Evolutionary conservation across 2,888 invertebrate genomes (phyloP), one percentile per base, ranked within the genome.

Genomic region (Cotesia congregata): DNA sequence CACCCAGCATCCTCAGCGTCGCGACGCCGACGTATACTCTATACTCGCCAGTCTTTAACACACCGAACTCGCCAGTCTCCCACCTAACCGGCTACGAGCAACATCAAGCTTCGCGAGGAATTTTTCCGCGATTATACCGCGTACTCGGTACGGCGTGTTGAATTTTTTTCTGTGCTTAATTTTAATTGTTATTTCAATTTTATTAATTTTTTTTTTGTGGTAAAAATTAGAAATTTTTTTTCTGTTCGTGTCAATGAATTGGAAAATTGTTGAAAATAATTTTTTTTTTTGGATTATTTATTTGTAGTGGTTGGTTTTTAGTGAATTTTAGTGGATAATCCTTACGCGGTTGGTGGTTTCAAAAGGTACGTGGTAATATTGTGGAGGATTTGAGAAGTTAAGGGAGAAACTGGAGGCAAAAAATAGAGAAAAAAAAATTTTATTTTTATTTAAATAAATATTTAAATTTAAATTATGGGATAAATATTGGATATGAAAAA

Each of bases 1-100:
- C 80, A 77, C 80, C 78, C 80, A 78, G 77, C 74, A 77, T 77
- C 77, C 77, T 77, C 74, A 73, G 40, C 73, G 69, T 67, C 76
- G 69, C 73, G 77, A 77, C 74, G 77, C 74, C 77, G 74, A 67
- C 41, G 70, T 30, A 30, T 30, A 30, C 30, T 30, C 30, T 30
- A 30, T 30, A 77, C 69, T 62, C 62, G 64, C 15, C 67, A 40
- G 65, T 72, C 12, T 50, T 50, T 50, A 50, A 40, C 39, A 17
- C 67, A 39, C 69, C 64, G 59, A 65, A 39, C 65, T 41, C 15
- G 68, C 77, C 67, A 77, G 77, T 77, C 70, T 70, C 41, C 67
- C 67, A 77, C 69, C 50, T 67, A 73, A 30, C 67, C 76, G 71
- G 15, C 39, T 65, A 20, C 17, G 64, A 40, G 70, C 71, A 73